These are phyloP conservation scores for Melanotaenia duboulayi DNA, from an alignment of 2,113 vertebrate species.

Conservation along the genomic window DNA sequence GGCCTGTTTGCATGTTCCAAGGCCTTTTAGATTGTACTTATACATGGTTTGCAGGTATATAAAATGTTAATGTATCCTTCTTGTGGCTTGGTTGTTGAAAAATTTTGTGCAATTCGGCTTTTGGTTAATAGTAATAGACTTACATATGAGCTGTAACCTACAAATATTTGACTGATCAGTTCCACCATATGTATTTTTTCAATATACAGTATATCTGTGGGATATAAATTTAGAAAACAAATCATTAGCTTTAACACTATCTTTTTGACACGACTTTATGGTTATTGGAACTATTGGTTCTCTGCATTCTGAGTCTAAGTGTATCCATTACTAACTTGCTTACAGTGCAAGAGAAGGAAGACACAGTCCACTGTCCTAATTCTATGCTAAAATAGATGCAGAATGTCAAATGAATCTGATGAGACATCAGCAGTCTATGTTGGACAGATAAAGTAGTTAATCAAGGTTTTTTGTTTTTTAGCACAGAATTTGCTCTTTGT, in stretches of 20 bases:
- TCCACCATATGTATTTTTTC: background rate
- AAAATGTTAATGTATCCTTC: too few relatives aligned
- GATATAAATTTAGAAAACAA: background rate
- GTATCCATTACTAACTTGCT: constrained; percentile 15
- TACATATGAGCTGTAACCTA: background rate
- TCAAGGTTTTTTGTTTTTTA: constrained; percentile 24
- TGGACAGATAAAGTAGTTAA: constrained; percentile 32
- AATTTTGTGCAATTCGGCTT: too few relatives aligned
- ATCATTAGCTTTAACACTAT: background rate
- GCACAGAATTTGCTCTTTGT: constrained; percentile 19
- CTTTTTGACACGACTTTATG: constrained; percentile 7
- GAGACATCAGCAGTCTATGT: constrained; percentile 15
- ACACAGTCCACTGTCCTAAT: constrained; percentile 16
- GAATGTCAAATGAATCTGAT: constrained; percentile 22
- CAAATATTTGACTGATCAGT: constrained; percentile 4
- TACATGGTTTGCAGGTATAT: too few relatives aligned
- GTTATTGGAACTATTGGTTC: constrained; percentile 14
- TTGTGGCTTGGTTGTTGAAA: too few relatives aligned
- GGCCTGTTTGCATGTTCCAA: too few relatives aligned
- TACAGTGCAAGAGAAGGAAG: background rate
- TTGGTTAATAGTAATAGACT: background rate
- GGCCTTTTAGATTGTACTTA: too few relatives aligned
- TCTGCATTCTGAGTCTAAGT: background rate
- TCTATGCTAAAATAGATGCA: constrained; percentile 24
- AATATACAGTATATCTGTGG: background rate